These are phyloP conservation scores for Drosophila colorata DNA, from an alignment of 2,888 invertebrate genomes.

Conservation along the genomic window DNA sequence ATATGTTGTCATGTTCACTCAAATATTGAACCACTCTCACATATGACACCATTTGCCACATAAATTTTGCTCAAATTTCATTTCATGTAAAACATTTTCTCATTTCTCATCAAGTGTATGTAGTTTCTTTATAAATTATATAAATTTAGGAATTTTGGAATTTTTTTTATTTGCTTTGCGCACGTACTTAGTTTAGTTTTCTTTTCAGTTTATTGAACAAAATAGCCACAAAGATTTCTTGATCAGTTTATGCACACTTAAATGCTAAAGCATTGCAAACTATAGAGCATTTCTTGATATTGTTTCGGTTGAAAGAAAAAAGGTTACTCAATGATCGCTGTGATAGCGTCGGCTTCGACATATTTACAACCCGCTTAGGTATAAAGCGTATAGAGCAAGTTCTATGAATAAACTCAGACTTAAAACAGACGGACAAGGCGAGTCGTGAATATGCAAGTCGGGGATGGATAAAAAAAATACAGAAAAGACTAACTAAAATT, in stretches of 20 bases:
- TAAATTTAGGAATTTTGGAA: slow-evolving; percentile 75
- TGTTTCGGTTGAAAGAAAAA: slow-evolving; percentile 32
- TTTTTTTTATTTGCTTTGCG: slow-evolving; percentile 58
- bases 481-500: slow-evolving; percentile 45
- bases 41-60: slow-evolving; percentile 55
- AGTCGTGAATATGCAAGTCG: slow-evolving; percentile 7
- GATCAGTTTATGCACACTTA: slow-evolving; percentile 53
- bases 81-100: slow-evolving; percentile 43
- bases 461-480: slow-evolving; percentile 1
- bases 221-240: slow-evolving; percentile 42
- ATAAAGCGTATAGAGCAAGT: slow-evolving; percentile 11
- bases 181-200: slow-evolving; percentile 52
- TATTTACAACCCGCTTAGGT: slow-evolving; percentile 55
- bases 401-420: slow-evolving; percentile 15
- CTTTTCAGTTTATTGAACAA: slow-evolving; percentile 46
- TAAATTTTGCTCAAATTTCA: slow-evolving; percentile 39
- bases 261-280: slow-evolving; percentile 49
- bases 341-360: slow-evolving; percentile 20
- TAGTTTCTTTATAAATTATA: slow-evolving; percentile 55
- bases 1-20: slow-evolving; percentile 55
- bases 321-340: slow-evolving; percentile 17
- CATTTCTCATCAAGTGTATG: slow-evolving; percentile 26
- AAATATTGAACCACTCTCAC: slow-evolving; percentile 41
- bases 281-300: slow-evolving; percentile 7
- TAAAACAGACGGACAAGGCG: slow-evolving; percentile 30